Evolutionary conservation across 2,888 invertebrate species (phyloP).

Genomic region (Drosophila neonasuta): DNA sequence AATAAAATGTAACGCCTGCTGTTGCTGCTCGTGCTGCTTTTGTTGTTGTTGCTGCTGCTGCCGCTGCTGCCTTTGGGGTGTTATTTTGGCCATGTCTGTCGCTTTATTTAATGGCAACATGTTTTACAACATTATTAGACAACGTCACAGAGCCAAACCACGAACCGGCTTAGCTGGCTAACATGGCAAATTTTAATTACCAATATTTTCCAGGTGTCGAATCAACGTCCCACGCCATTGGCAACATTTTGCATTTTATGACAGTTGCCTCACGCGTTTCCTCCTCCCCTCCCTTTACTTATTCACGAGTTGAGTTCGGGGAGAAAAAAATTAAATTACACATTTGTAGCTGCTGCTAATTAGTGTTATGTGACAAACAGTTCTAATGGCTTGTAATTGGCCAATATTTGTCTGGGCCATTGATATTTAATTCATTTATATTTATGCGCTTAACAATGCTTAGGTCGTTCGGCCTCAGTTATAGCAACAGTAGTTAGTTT

Average conservation of each 20-base stretch:
- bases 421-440: constrained; percentile 66
- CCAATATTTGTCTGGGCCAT: constrained; percentile 58
- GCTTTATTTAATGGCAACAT: constrained; percentile 66
- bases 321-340: constrained; percentile 42
- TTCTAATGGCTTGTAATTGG: constrained; percentile 73
- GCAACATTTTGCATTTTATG: constrained; percentile 69
- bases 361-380: constrained; percentile 59
- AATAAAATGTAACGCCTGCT: constrained; percentile 44
- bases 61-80: constrained; percentile 53
- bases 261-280: constrained; percentile 33
- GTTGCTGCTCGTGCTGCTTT: constrained; percentile 8
- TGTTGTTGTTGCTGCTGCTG: background rate
- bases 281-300: background rate
- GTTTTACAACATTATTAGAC: constrained; percentile 77
- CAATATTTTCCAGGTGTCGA: constrained; percentile 74
- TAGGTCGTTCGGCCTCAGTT: constrained; percentile 4
- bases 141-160: constrained; percentile 36
- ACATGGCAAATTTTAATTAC: constrained; percentile 71
- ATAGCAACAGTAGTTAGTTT: background rate
- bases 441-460: constrained; percentile 50
- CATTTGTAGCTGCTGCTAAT: constrained; percentile 55
- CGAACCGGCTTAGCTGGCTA: constrained; percentile 25
- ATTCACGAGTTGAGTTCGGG: background rate
- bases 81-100: constrained; percentile 50
- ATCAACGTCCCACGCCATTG: constrained; percentile 58